A percentile compares a stretch with the other conserved stretches of the same genome.
Evolutionary conservation across 2,888 invertebrate genomes (phyloP).

Genomic region (Drosophila tripunctata): DNA sequence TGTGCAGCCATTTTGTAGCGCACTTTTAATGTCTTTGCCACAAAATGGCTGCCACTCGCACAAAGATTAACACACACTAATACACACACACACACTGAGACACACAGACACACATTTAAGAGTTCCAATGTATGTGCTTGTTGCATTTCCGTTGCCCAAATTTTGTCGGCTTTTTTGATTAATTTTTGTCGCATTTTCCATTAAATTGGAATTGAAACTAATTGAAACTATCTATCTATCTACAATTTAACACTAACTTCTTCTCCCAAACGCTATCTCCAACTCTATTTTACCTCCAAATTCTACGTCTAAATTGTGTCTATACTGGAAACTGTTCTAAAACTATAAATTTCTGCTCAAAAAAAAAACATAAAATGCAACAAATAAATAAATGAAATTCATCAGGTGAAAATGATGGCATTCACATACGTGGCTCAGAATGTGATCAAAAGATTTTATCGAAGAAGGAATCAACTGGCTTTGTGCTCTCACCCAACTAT

Average conservation of each 20-base stretch:
- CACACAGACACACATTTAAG: slow-evolving; percentile 54
- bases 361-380: slow-evolving; percentile 48
- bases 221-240: slow-evolving; percentile 13
- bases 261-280: slow-evolving; percentile 16
- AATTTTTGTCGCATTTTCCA: slow-evolving; percentile 65
- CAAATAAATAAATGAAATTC: slow-evolving; percentile 53
- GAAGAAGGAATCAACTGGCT: slow-evolving; percentile 95
- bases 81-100: background rate
- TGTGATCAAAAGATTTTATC: slow-evolving; percentile 99
- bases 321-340: slow-evolving; percentile 38
- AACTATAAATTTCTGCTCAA: slow-evolving; percentile 31
- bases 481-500: slow-evolving; percentile 97
- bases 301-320: slow-evolving; percentile 20
- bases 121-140: slow-evolving; percentile 77
- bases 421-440: slow-evolving; percentile 98
- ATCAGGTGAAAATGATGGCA: slow-evolving; percentile 93
- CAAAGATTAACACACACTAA: background rate
- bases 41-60: slow-evolving; percentile 34
- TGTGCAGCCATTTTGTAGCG: slow-evolving; percentile 41
- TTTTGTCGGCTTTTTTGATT: slow-evolving; percentile 44
- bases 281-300: slow-evolving; percentile 14
- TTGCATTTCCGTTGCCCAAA: slow-evolving; percentile 31
- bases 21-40: background rate
- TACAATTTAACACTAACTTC: slow-evolving; percentile 10
- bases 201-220: slow-evolving; percentile 17